phyloP scores from a whole-genome alignment of 64 coral and sea anemone species.

The Montipora cactus region DNA sequence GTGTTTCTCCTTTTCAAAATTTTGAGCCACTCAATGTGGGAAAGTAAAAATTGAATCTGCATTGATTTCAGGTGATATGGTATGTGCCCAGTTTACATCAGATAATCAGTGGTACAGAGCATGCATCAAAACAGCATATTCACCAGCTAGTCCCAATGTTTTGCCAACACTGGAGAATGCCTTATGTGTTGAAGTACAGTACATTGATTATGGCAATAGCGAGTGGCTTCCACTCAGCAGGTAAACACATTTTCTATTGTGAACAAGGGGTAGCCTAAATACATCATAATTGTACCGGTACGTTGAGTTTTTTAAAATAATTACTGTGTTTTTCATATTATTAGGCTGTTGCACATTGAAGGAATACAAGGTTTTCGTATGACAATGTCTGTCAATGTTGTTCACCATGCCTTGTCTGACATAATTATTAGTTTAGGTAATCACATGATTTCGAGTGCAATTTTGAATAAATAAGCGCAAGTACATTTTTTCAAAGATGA shows the following conservation, averaged over 20 bases:
- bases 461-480: too few species aligned
- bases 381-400: too few species aligned
- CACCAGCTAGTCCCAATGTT: conserved; percentile 47
- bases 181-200: conserved; percentile 76
- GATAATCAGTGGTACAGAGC: conserved; percentile 97
- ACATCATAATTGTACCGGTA: too few species aligned
- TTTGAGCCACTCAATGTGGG: background rate
- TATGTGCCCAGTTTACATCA: conserved; percentile 77
- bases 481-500: too few species aligned
- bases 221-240: conserved; percentile 89
- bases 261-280: background rate
- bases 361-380: too few species aligned
- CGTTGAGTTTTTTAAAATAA: too few species aligned
- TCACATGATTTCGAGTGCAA: too few species aligned
- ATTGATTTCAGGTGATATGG: conserved; percentile 58
- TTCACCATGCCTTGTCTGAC: too few species aligned
- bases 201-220: conserved; percentile 94
- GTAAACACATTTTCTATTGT: conserved; percentile 6
- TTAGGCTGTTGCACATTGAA: too few species aligned
- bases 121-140: conserved; percentile 63
- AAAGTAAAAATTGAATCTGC: background rate
- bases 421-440: too few species aligned
- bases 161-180: conserved; percentile 77
- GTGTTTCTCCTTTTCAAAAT: too few species aligned
- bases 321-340: too few species aligned